Conservation (phyloP, 2,888 invertebrate species). For the Calliphora vomitoria region DNA sequence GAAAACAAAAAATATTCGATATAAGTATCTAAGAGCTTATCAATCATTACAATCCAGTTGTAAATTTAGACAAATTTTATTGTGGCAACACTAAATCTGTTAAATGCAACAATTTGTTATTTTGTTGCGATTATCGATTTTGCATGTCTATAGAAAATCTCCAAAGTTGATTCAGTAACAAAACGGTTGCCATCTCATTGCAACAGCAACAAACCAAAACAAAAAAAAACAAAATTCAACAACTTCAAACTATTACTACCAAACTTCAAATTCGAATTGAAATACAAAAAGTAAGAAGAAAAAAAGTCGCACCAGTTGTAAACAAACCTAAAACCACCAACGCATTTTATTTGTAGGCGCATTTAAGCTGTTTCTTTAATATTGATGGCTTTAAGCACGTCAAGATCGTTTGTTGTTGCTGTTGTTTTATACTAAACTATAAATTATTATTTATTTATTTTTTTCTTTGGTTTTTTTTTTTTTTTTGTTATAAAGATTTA, state of each 20-base stretch:
- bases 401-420: slow-evolving; percentile 50
- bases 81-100: slow-evolving; percentile 52
- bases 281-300: slow-evolving; percentile 25
- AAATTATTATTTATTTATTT: slow-evolving; percentile 48
- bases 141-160: slow-evolving; percentile 67
- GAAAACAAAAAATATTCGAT: not conserved
- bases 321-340: slow-evolving; percentile 68
- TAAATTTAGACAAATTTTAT: slow-evolving; percentile 14
- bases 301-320: slow-evolving; percentile 6
- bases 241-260: slow-evolving; percentile 28
- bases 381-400: slow-evolving; percentile 70
- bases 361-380: slow-evolving; percentile 55
- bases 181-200: slow-evolving; percentile 67
- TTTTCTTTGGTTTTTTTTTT: not conserved
- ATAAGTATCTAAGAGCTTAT: slow-evolving; percentile 6
- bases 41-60: slow-evolving; percentile 16
- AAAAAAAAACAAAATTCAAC: slow-evolving; percentile 37
- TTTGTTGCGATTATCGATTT: slow-evolving; percentile 60
- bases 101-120: slow-evolving; percentile 63
- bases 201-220: slow-evolving; percentile 32
- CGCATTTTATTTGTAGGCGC: slow-evolving; percentile 72
- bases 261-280: slow-evolving; percentile 38
- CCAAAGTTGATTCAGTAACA: slow-evolving; percentile 52
- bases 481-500: slow-evolving; percentile 29
- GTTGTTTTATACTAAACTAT: slow-evolving; percentile 59